Evolutionary conservation across 2,797 vertebrate species (phyloP).

Genomic region (Perodicticus potto): DNA sequence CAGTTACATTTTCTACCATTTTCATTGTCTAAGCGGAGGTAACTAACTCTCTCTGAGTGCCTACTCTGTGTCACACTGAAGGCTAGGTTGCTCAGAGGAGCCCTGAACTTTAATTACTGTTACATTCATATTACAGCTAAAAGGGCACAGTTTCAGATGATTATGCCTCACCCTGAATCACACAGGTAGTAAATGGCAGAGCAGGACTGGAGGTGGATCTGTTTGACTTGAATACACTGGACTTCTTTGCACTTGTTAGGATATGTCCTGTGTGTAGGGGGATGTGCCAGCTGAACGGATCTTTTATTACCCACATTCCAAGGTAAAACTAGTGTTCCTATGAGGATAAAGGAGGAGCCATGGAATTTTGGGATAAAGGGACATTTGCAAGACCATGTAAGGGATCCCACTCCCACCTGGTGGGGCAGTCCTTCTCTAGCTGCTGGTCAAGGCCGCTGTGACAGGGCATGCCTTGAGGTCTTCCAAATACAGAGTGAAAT

Average conservation of each 20-base stretch:
- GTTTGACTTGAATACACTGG: background rate
- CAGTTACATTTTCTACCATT: background rate
- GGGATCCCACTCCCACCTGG: background rate
- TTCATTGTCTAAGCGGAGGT: background rate
- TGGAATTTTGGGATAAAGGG: background rate
- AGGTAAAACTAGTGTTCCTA: background rate
- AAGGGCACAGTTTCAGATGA: background rate
- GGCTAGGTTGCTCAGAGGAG: background rate
- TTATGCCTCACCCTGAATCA: background rate
- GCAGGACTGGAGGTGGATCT: background rate
- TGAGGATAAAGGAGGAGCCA: conserved; percentile 5
- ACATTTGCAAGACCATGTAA: background rate
- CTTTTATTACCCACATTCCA: background rate
- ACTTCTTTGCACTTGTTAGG: background rate
- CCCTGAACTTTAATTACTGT: background rate
- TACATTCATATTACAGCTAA: background rate
- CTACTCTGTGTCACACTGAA: background rate
- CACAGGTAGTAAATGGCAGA: background rate
- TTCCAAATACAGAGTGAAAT: background rate
- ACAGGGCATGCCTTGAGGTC: background rate
- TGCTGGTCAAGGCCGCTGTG: background rate
- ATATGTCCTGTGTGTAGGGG: background rate
- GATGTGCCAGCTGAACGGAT: background rate
- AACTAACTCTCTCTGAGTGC: background rate
- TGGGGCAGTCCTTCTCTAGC: background rate